Evolutionary conservation across 2,113 vertebrate genomes (phyloP), one percentile per base, ranked within the genome.

Genomic region (Ptilorrhoa leucosticta): DNA sequence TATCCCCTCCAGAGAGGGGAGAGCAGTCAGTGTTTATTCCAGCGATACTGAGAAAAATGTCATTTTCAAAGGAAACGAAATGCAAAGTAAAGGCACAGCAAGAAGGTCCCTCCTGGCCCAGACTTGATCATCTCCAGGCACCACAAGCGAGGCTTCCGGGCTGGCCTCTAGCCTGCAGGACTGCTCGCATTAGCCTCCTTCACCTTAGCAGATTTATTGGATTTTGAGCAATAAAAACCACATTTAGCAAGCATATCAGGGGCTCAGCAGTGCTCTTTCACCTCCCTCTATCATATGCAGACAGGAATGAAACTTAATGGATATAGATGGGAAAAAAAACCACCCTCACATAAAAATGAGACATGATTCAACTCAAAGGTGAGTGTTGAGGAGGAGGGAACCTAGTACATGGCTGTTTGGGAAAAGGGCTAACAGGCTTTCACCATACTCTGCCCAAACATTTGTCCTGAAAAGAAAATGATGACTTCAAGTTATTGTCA

Each of bases 171-270:
- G 86, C 89, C 83, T 54, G 22, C 60, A 73, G 71, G 66, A 77
- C 57, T 44, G 33, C 63, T 69, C 18, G 0, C 89, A 65, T 94
- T 85, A 91, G 44, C 75, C 58, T 97, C 37, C 75, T 85, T 76
- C 91, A 93, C 68, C 78, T 87, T 31, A 58, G 42, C 2, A 22
- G 71, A 90, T 92, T 88, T 91, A 94, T 93, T 89, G 89, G 65
- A 72, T 95, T 89, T 93, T 76, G 66, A 91, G 84, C 90, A 89
- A 94, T 96, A 89, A 94, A 96, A 93, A 58, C 6, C 61, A 85
- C 87, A 91, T 90, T 96, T 87, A 93, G 84, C 75, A 95, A 85
- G 73, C 21, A 53, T 70, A 63, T 64, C 48, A 72, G 70, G 54
- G 87, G 70, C 58, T 94, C 57, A 72, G 91, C 75, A 83, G 57